phyloP scores from a whole-genome alignment of 2,113 vertebrate species.

The Daubentonia madagascariensis region DNA sequence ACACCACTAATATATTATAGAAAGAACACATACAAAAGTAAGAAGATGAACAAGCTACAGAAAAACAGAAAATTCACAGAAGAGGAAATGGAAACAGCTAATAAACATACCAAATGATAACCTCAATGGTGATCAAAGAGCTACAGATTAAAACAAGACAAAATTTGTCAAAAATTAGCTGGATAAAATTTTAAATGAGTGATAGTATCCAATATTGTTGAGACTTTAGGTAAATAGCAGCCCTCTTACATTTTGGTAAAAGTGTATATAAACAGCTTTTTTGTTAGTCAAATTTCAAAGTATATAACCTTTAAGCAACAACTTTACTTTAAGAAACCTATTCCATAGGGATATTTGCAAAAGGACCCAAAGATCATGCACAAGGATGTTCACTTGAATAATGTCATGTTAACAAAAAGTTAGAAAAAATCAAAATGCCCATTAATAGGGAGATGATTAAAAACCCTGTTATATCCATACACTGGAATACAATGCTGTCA shows the following conservation, averaged over 20 bases:
- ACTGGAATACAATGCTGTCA: too few relatives aligned
- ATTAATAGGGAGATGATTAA: neutral
- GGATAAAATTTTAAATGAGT: neutral
- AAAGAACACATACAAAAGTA: neutral
- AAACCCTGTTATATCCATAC: neutral
- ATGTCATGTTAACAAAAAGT: neutral
- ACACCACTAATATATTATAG: neutral
- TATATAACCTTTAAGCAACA: neutral
- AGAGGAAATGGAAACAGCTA: neutral
- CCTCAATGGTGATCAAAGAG: neutral
- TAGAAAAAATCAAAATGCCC: neutral
- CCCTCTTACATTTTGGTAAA: neutral
- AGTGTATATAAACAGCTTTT: neutral
- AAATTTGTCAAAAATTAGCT: neutral
- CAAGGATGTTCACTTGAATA: neutral
- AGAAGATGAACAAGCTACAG: too few relatives aligned
- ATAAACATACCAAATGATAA: neutral
- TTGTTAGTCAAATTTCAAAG: too few relatives aligned
- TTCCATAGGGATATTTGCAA: neutral
- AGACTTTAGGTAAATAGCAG: too few relatives aligned
- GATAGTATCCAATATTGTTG: neutral
- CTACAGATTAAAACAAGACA: neutral
- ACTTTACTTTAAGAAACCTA: neutral
- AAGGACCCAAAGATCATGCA: fast-evolving
- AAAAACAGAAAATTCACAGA: neutral